Base-by-base conservation (phyloP, 1,140 invertebrate genomes). In the Euwallacea fornicatus region DNA sequence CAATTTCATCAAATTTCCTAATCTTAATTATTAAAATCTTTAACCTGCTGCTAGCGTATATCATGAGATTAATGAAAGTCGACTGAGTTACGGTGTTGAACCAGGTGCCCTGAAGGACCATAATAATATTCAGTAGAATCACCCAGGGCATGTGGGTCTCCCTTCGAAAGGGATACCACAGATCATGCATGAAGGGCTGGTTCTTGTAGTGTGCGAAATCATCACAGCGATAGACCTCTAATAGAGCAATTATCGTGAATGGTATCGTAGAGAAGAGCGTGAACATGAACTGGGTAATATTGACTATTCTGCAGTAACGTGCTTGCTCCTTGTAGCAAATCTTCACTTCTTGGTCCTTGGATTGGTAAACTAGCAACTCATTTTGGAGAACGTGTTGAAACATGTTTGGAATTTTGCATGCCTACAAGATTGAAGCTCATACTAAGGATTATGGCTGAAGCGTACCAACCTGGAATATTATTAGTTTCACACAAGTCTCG, bases 131-230 rank as follows among this genome's bases (percentile, higher is more conserved):
- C 2, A 61, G n/a, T 42, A 60, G 50, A 50, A 69, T 42, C 4
- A 69, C 66, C 8, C 42, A 10, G 6, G 1, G 2, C 66, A 69
- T 69, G 11, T 69, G 66, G 0, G 4, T n/a, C 43, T 69, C 56
- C 42, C 44, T 47, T 47, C 16, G 9, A 53, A 69, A 69, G 9
- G 66, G 66, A 43, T 61, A 69, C 65, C 65, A 66, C 21, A 66
- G 0, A 13, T 69, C 66, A 33, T 69, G 66, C 66, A 69, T 69
- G n/a, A 69, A 69, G 6, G 66, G 66, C 13, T 43, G 43, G 15
- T 69, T 50, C 11, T 69, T 53, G 46, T 50, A 69, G 0, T n/a
- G 9, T n/a, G 66, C 46, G 56, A 60, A 42, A 42, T 69, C 58
- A 10, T 50, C 43, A 42, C 11, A n/a, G 2, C 9, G 2, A 42